Percentiles rank a stretch among this genome's conserved stretches.
phyloP scores from a whole-genome alignment of 1,140 invertebrate genomes.

The Fragariocoptes setiger region DNA sequence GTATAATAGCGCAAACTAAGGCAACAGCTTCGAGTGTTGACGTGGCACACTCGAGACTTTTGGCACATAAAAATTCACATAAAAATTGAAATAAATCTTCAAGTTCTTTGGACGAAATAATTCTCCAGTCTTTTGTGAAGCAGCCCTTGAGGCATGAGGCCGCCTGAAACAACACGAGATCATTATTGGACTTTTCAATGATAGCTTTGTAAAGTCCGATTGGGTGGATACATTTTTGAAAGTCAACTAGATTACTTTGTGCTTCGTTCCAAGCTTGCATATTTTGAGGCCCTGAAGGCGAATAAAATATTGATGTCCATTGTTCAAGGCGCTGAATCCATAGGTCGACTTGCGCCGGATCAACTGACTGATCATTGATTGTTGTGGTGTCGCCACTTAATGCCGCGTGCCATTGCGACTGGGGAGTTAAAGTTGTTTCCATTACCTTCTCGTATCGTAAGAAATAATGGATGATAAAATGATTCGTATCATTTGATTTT shows the following conservation, averaged over 20 bases:
- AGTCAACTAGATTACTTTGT: slow-evolving; percentile 41
- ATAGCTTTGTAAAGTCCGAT: slow-evolving; percentile 46
- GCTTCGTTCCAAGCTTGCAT: slow-evolving; percentile 40
- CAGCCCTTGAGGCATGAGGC: slow-evolving; percentile 47
- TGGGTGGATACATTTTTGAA: slow-evolving; percentile 43
- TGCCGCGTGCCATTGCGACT: too few species aligned
- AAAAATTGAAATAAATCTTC: slow-evolving; percentile 5
- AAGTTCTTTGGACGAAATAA: slow-evolving; percentile 17
- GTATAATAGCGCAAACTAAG: slow-evolving; percentile 43
- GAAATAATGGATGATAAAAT: too few species aligned
- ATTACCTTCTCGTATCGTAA: too few species aligned
- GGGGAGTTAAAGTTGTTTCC: too few species aligned
- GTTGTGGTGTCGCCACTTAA: neutral
- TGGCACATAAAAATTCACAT: slow-evolving; percentile 4
- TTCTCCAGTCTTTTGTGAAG: slow-evolving; percentile 44
- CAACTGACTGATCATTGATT: neutral
- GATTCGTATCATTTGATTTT: too few species aligned
- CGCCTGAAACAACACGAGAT: slow-evolving; percentile 57
- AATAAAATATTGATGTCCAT: neutral
- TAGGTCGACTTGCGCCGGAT: neutral
- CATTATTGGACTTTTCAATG: slow-evolving; percentile 30
- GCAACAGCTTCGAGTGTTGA: slow-evolving; percentile 18
- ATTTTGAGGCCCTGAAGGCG: slow-evolving; percentile 24
- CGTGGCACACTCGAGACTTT: slow-evolving; percentile 14
- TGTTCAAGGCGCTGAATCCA: neutral